A percentile compares a stretch with the other conserved stretches of the same genome.
phyloP scores from a whole-genome alignment of 2,797 vertebrate genomes.

The Phoebastria nigripes region DNA sequence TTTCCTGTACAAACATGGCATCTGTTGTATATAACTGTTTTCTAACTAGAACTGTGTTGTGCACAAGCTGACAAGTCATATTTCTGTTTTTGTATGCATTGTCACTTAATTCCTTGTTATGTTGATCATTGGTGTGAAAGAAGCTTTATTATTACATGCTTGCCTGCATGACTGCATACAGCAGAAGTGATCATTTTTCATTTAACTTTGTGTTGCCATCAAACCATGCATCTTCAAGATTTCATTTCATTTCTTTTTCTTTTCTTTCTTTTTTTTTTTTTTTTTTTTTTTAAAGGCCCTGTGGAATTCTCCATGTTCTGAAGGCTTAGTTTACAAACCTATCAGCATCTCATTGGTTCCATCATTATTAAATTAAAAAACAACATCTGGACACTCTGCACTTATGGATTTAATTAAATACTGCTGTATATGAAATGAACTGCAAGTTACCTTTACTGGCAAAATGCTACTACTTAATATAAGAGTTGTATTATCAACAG shows the following conservation, averaged over 20 bases:
- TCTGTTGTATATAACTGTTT: not conserved
- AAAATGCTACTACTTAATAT: not conserved
- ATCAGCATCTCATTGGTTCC: constrained; percentile 75
- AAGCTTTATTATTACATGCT: not conserved
- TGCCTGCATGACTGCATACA: not conserved
- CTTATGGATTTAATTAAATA: constrained; percentile 66
- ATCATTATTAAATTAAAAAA: constrained; percentile 70
- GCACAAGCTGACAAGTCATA: not conserved
- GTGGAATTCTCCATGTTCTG: constrained; percentile 79
- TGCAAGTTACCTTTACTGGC: not conserved
- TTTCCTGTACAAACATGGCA: not conserved
- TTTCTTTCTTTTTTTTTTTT: not conserved
- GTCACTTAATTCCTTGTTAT: not conserved
- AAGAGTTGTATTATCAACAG: not conserved
- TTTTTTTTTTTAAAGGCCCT: constrained; percentile 74
- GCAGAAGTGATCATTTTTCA: not conserved
- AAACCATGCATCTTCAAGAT: constrained; percentile 34
- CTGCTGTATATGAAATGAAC: constrained; percentile 49
- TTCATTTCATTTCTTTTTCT: constrained; percentile 57
- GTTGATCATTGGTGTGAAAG: not conserved
- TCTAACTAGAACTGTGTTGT: not conserved
- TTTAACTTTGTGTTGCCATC: constrained; percentile 35
- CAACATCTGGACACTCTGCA: constrained; percentile 60
- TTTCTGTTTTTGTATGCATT: not conserved
- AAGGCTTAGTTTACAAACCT: constrained; percentile 78